Conservation (phyloP, 2,888 invertebrate species). For the Corbicula japonica region DNA sequence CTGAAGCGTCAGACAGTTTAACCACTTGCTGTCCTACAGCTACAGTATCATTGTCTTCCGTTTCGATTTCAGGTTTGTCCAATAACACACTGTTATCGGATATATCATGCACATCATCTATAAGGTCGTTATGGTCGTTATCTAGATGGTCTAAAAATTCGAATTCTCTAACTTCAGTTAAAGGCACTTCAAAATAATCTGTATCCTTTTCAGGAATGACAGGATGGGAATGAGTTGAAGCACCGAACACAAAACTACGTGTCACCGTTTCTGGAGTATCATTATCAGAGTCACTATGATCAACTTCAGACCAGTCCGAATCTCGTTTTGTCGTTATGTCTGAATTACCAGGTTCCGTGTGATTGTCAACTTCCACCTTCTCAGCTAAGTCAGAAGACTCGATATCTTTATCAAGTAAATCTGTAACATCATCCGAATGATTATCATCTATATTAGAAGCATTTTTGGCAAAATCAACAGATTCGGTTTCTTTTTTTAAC, state of each 20-base stretch:
- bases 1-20: not conserved
- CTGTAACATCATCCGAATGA: not conserved
- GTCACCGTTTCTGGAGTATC: not conserved
- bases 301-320: conserved; percentile 19
- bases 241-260: too few species aligned
- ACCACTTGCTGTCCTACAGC: not conserved
- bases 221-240: too few species aligned
- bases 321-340: conserved; percentile 19
- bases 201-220: too few species aligned
- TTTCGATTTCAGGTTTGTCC: conserved; percentile 11
- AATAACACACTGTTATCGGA: not conserved
- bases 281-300: not conserved
- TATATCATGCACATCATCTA: not conserved
- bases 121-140: conserved; percentile 9
- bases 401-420: not conserved
- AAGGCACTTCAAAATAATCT: too few species aligned
- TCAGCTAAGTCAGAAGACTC: not conserved
- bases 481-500: too few species aligned
- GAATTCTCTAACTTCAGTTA: too few species aligned
- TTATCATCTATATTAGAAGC: not conserved
- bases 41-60: conserved; percentile 7
- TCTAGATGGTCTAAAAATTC: not conserved
- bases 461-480: too few species aligned
- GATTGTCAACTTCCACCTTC: not conserved
- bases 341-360: not conserved